Evolutionary conservation across 2,113 vertebrate genomes (phyloP), one percentile per base, ranked within the genome.

Genomic region (Jacana jacana): DNA sequence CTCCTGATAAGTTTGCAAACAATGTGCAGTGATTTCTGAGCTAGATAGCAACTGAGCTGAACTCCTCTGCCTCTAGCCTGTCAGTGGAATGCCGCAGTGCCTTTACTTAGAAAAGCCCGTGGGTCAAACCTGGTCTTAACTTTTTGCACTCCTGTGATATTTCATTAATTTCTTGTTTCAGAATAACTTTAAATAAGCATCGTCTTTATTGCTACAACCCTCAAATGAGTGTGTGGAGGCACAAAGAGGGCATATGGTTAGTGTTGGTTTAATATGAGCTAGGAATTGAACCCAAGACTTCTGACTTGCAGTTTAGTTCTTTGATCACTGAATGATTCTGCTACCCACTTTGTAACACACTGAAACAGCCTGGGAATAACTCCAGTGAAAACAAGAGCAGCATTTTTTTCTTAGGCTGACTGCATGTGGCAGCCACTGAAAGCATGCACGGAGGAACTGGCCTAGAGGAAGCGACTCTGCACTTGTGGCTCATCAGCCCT

Each of bases 1-100:
- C 65, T 91, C 90, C 93, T 52, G 87, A 81, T 88, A 92, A 95
- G 86, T 96, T 94, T 94, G 96, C 95, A 94, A 96, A 96, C 92
- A 96, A 93, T 89, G 90, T 31, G 57, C 81, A 61, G 75, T 84
- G 94, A 93, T 96, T 94, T 81, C 81, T 48, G 86, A 61, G 86
- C 69, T 57, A 76, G 93, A 95, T 80, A 89, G 91, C 75, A 69
- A 75, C 87, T n/a, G 85, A 87, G 91, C 81, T 0, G 9, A 77
- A 9, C 93, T 89, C 75, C 78, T 88, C 39, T 0, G 24, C 55
- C 64, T 88, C 82, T 80, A 96, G 69, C 70, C 63, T 44, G 75
- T 35, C 83, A 54, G 46, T 0, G 15, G 60, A 46, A 77, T 3
- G 30, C 31, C 55, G 88, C 66, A 39, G 27, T 51, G 75, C 31